These are phyloP conservation scores for Operophtera brumata DNA, from an alignment of 2,888 invertebrate species.

Conservation along the genomic window DNA sequence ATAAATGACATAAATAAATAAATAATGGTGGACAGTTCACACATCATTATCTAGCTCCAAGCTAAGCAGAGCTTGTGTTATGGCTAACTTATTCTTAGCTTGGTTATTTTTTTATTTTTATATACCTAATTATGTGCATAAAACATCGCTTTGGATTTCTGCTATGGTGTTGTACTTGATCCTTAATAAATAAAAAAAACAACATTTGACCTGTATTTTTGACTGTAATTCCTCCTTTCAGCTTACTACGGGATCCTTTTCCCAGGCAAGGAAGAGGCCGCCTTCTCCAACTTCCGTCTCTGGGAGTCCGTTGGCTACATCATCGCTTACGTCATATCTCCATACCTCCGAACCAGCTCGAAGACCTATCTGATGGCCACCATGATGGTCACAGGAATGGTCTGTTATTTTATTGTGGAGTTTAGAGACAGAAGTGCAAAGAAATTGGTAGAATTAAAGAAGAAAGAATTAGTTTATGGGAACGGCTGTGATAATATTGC, in stretches of 20 bases:
- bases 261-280: constrained; percentile 82
- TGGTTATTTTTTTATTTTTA: too few relatives aligned
- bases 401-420: constrained; percentile 75
- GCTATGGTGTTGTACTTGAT: too few relatives aligned
- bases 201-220: too few relatives aligned
- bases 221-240: constrained; percentile 40
- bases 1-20: too few relatives aligned
- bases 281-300: constrained; percentile 85
- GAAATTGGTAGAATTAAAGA: constrained; percentile 38
- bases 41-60: too few relatives aligned
- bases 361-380: constrained; percentile 78
- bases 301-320: constrained; percentile 86
- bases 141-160: too few relatives aligned
- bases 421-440: constrained; percentile 48
- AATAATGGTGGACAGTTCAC: too few relatives aligned
- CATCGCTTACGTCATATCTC: constrained; percentile 81
- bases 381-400: constrained; percentile 73
- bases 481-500: constrained; percentile 66
- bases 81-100: too few relatives aligned
- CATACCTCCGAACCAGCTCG: constrained; percentile 70
- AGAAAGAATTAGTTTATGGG: constrained; percentile 39
- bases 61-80: too few relatives aligned
- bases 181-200: too few relatives aligned
- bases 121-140: too few relatives aligned
- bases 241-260: constrained; percentile 84